phyloP scores from a whole-genome alignment of 2,797 vertebrate species.

The Leucoraja ocellata region DNA sequence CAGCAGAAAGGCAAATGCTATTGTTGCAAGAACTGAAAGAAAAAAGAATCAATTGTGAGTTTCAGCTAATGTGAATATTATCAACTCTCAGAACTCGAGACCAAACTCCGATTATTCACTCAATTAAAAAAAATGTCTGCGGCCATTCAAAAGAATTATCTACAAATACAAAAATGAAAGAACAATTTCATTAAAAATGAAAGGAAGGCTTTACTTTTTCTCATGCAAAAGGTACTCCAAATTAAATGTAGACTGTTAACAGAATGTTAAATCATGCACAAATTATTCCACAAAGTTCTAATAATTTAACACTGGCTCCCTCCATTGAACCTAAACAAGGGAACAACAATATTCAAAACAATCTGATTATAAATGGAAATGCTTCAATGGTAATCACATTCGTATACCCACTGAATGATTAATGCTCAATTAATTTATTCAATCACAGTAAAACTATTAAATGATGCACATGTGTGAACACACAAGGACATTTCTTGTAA shows the following conservation, averaged over 20 bases:
- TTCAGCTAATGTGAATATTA: background rate
- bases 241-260: background rate
- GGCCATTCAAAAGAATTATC: constrained; percentile 3
- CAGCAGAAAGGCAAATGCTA: constrained; percentile 97
- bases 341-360: background rate
- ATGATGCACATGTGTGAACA: too few relatives aligned
- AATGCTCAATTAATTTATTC: background rate
- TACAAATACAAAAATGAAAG: background rate
- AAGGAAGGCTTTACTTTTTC: background rate
- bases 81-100: constrained; percentile 16
- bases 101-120: constrained; percentile 41
- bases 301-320: background rate
- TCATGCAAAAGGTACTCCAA: background rate
- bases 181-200: background rate
- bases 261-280: background rate
- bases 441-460: background rate
- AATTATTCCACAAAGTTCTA: background rate
- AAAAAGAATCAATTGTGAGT: constrained; percentile 45
- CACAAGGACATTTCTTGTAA: background rate
- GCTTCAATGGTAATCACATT: background rate
- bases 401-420: background rate
- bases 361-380: background rate
- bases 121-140: too few relatives aligned
- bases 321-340: background rate
- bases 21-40: constrained; percentile 87